phyloP scores from a whole-genome alignment of 2,797 vertebrate species.

The Arrhamphus sclerolepis region DNA sequence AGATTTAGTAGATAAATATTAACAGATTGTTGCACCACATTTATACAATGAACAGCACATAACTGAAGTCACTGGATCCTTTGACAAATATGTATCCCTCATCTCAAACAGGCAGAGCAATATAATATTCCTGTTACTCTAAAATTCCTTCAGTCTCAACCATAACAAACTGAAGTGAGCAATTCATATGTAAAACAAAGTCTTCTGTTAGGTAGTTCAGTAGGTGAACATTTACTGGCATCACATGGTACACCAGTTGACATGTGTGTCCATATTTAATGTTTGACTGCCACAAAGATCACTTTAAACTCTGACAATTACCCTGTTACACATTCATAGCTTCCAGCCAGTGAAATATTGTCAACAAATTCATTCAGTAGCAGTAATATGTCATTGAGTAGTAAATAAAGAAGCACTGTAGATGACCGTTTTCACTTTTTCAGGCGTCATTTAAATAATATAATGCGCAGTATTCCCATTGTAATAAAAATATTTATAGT shows the following conservation, averaged over 20 bases:
- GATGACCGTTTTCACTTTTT: not conserved
- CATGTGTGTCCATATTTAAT: slow-evolving; percentile 51
- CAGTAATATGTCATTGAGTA: slow-evolving; percentile 12
- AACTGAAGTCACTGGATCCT: not conserved
- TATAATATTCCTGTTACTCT: not conserved
- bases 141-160: not conserved
- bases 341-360: slow-evolving; percentile 48
- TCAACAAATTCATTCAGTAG: slow-evolving; percentile 33
- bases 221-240: not conserved
- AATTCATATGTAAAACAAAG: not conserved
- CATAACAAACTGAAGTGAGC: not conserved
- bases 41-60: not conserved
- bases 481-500: not conserved
- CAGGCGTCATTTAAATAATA: not conserved
- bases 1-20: not conserved
- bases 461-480: no score
- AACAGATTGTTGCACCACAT: not conserved
- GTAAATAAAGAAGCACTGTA: not conserved
- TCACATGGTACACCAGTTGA: slow-evolving; percentile 5
- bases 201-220: not conserved
- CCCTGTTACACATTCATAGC: slow-evolving; percentile 60
- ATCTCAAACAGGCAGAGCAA: not conserved
- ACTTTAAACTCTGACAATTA: slow-evolving; percentile 5
- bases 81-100: not conserved
- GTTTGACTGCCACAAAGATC: slow-evolving; percentile 51